These are phyloP conservation scores for Mythimna impura DNA, from an alignment of 2,888 invertebrate genomes.

Conservation along the genomic window DNA sequence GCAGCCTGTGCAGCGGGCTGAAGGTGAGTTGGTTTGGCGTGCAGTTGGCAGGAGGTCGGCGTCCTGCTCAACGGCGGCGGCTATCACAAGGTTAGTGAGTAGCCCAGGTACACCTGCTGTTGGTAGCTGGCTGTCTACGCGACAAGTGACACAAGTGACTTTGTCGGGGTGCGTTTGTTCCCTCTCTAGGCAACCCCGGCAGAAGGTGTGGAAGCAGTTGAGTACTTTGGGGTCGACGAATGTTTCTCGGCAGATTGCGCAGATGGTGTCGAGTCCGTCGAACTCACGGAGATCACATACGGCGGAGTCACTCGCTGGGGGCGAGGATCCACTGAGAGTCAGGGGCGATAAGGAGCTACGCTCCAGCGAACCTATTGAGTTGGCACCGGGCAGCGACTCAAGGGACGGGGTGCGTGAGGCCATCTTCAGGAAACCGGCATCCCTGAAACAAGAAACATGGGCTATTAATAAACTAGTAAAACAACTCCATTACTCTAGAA, in stretches of 20 bases:
- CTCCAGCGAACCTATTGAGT: conserved; percentile 97
- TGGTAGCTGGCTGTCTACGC: conserved; percentile 89
- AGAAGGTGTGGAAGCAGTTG: conserved; percentile 96
- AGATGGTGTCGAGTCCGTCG: conserved; percentile 91
- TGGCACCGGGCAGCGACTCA: conserved; percentile 97
- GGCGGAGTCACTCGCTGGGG: conserved; percentile 95
- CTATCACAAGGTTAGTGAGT: conserved; percentile 92
- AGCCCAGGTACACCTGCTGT: conserved; percentile 92
- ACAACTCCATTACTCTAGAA: conserved; percentile 8
- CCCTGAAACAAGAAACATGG: conserved; percentile 91
- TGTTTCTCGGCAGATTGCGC: conserved; percentile 94
- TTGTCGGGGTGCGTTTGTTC: conserved; percentile 92
- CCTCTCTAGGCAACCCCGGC: conserved; percentile 95
- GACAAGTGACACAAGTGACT: conserved; percentile 93
- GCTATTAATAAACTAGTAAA: conserved; percentile 50
- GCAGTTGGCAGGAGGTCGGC: conserved; percentile 87
- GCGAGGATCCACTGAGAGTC: conserved; percentile 96
- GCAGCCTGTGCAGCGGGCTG: conserved; percentile 97
- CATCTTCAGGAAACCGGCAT: conserved; percentile 97
- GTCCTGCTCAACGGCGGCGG: conserved; percentile 90
- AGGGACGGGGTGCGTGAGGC: conserved; percentile 97
- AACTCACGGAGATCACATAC: conserved; percentile 93
- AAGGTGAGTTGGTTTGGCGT: conserved; percentile 86
- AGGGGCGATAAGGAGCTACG: conserved; percentile 95
- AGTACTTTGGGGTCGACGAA: conserved; percentile 94